Evolutionary conservation across 2,113 vertebrate species (phyloP).

Genomic region (Rhinogobius similis): DNA sequence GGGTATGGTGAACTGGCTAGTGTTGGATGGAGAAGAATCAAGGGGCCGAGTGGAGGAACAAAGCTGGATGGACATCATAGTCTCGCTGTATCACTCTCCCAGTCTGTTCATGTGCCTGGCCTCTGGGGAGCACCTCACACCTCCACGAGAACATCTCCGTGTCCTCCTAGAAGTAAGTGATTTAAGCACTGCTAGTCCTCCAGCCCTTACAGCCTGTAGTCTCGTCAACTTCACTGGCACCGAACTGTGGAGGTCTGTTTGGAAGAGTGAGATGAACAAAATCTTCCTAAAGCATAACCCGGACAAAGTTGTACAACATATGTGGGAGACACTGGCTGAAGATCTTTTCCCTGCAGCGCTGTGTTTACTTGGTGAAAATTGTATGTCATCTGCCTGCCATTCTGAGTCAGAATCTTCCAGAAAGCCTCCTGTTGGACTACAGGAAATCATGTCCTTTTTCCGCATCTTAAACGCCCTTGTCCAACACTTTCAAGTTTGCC

Average conservation of each 20-base stretch:
- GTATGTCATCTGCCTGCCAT: slow-evolving; percentile 59
- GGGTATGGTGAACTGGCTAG: slow-evolving; percentile 75
- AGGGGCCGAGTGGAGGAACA: slow-evolving; percentile 47
- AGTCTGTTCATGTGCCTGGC: slow-evolving; percentile 71
- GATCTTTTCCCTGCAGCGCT: slow-evolving; percentile 77
- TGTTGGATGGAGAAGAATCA: slow-evolving; percentile 79
- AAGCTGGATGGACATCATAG: slow-evolving; percentile 81
- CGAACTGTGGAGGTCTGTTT: slow-evolving; percentile 78
- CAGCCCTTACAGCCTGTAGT: slow-evolving; percentile 71
- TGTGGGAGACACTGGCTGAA: slow-evolving; percentile 76
- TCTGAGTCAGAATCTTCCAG: slow-evolving; percentile 26
- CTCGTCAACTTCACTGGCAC: slow-evolving; percentile 77
- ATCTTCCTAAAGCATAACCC: slow-evolving; percentile 61
- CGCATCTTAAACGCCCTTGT: slow-evolving; percentile 79
- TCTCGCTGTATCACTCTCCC: slow-evolving; percentile 67
- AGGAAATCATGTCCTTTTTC: slow-evolving; percentile 78
- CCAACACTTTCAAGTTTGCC: slow-evolving; percentile 54
- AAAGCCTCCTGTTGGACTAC: slow-evolving; percentile 61
- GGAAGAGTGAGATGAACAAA: slow-evolving; percentile 71
- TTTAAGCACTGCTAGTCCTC: slow-evolving; percentile 73
- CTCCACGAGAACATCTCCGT: slow-evolving; percentile 55
- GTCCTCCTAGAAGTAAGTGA: slow-evolving; percentile 81
- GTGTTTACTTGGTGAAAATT: slow-evolving; percentile 64
- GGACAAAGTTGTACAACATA: slow-evolving; percentile 42
- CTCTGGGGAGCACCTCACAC: slow-evolving; percentile 74